Conservation (phyloP, 2,113 vertebrate genomes). For the Tonatia bakeri region DNA sequence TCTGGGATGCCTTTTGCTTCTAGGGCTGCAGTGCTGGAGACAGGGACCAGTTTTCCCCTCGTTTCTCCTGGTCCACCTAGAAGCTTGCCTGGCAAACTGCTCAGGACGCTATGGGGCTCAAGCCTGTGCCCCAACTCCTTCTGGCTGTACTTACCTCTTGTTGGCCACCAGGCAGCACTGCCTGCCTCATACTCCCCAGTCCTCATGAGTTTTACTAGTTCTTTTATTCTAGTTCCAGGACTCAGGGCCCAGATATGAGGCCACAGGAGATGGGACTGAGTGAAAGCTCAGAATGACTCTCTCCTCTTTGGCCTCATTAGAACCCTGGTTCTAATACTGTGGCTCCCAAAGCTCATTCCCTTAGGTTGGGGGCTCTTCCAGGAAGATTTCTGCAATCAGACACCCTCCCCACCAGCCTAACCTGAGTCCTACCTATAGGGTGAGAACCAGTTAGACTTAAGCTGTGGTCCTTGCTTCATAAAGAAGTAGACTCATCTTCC, state of each 20-base stretch:
- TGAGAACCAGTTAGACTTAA: not conserved
- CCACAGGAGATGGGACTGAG: not conserved
- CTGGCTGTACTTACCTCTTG: not conserved
- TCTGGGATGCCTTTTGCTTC: not conserved
- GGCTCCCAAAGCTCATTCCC: not conserved
- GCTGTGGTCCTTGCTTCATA: not conserved
- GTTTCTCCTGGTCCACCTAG: not conserved
- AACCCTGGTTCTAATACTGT: not conserved
- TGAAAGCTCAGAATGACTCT: not conserved
- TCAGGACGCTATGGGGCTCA: too few species aligned
- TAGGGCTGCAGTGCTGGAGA: not conserved
- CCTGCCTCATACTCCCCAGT: not conserved
- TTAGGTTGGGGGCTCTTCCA: not conserved
- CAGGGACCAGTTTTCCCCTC: rapidly evolving
- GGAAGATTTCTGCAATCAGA: not conserved
- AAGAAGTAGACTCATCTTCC: not conserved
- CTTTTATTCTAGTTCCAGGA: not conserved
- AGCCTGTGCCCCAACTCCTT: not conserved
- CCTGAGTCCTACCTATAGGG: not conserved
- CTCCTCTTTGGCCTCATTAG: not conserved
- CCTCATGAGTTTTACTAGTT: not conserved
- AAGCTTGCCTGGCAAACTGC: too few species aligned
- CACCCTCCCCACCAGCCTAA: not conserved
- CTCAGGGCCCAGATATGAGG: not conserved
- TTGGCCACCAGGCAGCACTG: not conserved